These are phyloP conservation scores for Rotaria sp. DNA, from an alignment of 2,888 invertebrate genomes.

Conservation along the genomic window DNA sequence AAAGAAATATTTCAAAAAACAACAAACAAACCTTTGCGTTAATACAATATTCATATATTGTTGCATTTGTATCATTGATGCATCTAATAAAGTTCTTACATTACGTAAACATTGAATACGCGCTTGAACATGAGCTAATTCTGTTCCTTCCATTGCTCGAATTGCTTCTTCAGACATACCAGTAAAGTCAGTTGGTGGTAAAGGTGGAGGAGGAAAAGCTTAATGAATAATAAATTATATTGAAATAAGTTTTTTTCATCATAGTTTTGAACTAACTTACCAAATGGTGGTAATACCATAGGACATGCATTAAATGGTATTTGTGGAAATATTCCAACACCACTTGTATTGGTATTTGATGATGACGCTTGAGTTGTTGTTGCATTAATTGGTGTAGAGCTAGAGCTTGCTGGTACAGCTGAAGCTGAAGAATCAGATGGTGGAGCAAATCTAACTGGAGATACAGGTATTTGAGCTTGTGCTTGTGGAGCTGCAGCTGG, in stretches of 20 bases:
- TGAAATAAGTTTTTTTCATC: background rate
- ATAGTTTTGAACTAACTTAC: slow-evolving; percentile 45
- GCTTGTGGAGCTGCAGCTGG: background rate
- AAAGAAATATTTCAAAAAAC: background rate
- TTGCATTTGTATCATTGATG: slow-evolving; percentile 84
- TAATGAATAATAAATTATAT: background rate
- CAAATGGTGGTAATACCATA: slow-evolving; percentile 59
- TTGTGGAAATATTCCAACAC: background rate
- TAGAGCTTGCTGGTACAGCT: background rate
- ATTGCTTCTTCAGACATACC: slow-evolving; percentile 75
- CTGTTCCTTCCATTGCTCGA: slow-evolving; percentile 76
- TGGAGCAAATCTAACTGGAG: background rate
- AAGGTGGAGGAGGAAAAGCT: slow-evolving; percentile 47
- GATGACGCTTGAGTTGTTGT: background rate
- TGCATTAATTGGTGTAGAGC: background rate
- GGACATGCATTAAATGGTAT: slow-evolving; percentile 53
- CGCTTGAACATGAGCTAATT: slow-evolving; percentile 78
- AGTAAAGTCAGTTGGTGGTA: slow-evolving; percentile 60
- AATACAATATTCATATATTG: slow-evolving; percentile 64
- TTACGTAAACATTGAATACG: slow-evolving; percentile 76
- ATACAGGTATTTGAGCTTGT: background rate
- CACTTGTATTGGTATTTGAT: background rate
- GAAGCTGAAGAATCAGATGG: background rate
- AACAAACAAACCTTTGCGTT: background rate
- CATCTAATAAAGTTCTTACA: slow-evolving; percentile 80